Evolutionary conservation across 92 coral and sea anemone genomes (phyloP).

Genomic region (Phenganax marumi): DNA sequence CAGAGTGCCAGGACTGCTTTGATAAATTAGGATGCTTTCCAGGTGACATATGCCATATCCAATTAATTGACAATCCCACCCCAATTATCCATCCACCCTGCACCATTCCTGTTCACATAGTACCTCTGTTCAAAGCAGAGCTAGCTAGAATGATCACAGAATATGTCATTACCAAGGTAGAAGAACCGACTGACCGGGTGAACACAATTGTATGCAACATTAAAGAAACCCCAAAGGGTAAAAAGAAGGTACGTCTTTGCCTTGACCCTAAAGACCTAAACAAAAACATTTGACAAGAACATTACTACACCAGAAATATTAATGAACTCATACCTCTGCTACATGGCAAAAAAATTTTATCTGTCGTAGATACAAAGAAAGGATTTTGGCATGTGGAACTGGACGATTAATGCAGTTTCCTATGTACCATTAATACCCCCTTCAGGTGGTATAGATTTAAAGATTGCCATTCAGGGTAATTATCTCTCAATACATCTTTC

Average conservation of each 20-base stretch:
- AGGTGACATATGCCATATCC: slow-evolving; percentile 48
- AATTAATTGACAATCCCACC: slow-evolving; percentile 29
- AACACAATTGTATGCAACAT: too few relatives aligned
- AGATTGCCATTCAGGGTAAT: slow-evolving; percentile 61
- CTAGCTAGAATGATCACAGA: slow-evolving; percentile 50
- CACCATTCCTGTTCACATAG: slow-evolving; percentile 63
- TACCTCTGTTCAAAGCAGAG: slow-evolving; percentile 51
- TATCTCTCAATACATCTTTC: slow-evolving; percentile 62
- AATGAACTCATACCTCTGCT: slow-evolving; percentile 59
- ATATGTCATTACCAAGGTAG: slow-evolving; percentile 52
- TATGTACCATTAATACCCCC: slow-evolving; percentile 62
- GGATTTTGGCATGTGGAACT: slow-evolving; percentile 67
- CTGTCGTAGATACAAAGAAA: slow-evolving; percentile 51
- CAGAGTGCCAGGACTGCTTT: slow-evolving; percentile 54
- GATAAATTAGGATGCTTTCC: slow-evolving; percentile 60
- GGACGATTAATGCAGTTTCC: slow-evolving; percentile 58
- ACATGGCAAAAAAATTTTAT: slow-evolving; percentile 56
- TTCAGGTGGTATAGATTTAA: slow-evolving; percentile 45
- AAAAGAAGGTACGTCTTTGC: slow-evolving; percentile 57
- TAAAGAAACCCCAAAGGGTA: too few relatives aligned
- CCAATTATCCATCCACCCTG: slow-evolving; percentile 56
- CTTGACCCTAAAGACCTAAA: slow-evolving; percentile 64
- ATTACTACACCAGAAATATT: slow-evolving; percentile 62
- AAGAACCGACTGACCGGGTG: slow-evolving; percentile 60
- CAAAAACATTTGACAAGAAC: too few relatives aligned